Evolutionary conservation across 1,140 invertebrate genomes (phyloP), one percentile per base, ranked within the genome.

Genomic region (Trachymyrmex septentrionalis): DNA sequence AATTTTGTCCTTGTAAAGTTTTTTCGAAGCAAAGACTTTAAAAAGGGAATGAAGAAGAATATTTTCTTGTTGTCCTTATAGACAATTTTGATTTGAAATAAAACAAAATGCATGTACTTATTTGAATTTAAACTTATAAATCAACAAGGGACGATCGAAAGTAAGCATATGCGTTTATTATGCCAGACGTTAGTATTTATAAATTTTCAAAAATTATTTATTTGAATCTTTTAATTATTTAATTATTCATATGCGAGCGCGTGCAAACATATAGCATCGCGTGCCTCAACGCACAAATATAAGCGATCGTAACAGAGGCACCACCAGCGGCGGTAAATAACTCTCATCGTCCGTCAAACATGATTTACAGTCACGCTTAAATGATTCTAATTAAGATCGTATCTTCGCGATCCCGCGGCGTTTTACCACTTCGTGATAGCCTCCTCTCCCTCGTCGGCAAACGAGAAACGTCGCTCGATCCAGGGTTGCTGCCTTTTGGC

Each of bases 371-470:
- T 14, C 63, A 21, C 48, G 27, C 4, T 44, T 61, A 82, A 82
- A 82, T 73, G 67, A 73, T 84, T 84, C 38, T 84, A 73, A 84
- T 75, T 84, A 67, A 84, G 69, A 84, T 84, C 38, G 38, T 61
- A 84, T 86, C 61, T 76, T 16, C 16, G 63, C 82, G 50, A 44
- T 66, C 27, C 57, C 44, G 30, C 50, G 44, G 61, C 44, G 55
- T 63, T 80, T 59, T 63, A 78, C 73, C 67, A 30, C 53, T 61
- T 61, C 9, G 50, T 34, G 12, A 44, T 21, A 27, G 19, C 27
- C n/a, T 34, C 81, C 24, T 59, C 44, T 73, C 30, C 53, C 53
- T 24, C 7, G 24, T 4, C 44, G 76, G n/a, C 19, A 21, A 55
- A 67, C 63, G 24, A 34, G 48, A 75, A 84, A 61, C 44, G 50